phyloP scores from a whole-genome alignment of 2,888 invertebrate species.

The Rotaria socialis region DNA sequence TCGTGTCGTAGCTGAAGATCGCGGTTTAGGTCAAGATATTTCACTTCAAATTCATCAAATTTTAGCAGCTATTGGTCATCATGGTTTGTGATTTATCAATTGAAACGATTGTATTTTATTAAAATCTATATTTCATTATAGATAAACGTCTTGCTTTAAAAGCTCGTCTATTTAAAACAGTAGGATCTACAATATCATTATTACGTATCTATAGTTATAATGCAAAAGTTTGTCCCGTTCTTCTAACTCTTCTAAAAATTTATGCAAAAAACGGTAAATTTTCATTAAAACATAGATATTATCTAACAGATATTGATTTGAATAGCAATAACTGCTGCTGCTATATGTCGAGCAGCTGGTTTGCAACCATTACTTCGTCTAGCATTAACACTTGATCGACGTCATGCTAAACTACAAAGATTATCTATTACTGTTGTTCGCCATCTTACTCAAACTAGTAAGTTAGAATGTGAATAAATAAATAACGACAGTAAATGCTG shows the following conservation, averaged over 20 bases:
- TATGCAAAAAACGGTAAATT: conserved; percentile 21
- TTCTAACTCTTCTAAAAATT: conserved; percentile 19
- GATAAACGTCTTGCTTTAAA: conserved; percentile 34
- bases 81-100: background rate
- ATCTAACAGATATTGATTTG: no score
- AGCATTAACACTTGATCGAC: conserved; percentile 20
- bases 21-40: background rate
- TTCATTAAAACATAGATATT: no score
- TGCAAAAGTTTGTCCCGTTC: background rate
- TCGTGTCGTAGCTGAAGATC: background rate
- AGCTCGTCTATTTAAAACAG: conserved; percentile 17
- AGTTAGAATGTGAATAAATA: background rate
- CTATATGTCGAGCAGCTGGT: background rate
- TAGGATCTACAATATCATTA: background rate
- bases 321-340: conserved; percentile 1
- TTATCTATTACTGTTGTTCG: conserved; percentile 24
- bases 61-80: conserved; percentile 26
- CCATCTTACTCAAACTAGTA: conserved; percentile 24
- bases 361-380: conserved; percentile 3
- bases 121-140: background rate
- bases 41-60: conserved; percentile 20
- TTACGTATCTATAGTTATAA: conserved; percentile 24
- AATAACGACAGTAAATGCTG: background rate
- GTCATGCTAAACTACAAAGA: conserved; percentile 22
- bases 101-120: background rate